phyloP scores from a whole-genome alignment of 92 coral and sea anemone genomes.

The Micromussa lordhowensis region DNA sequence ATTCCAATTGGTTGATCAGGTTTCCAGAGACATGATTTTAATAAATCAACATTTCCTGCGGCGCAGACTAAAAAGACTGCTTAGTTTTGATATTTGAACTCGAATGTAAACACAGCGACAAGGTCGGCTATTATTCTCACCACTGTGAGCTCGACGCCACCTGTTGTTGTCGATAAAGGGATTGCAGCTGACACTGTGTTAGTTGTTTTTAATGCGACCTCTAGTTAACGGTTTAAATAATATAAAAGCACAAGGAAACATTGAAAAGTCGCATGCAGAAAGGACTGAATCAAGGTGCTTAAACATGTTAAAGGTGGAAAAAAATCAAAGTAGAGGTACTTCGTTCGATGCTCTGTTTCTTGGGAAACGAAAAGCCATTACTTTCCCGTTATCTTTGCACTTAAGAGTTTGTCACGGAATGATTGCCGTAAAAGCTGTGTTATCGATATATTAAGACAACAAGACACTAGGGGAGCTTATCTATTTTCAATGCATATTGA shows the following conservation, averaged over 20 bases:
- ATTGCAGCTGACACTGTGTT: background rate
- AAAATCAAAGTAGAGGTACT: background rate
- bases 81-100: background rate
- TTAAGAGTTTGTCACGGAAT: background rate
- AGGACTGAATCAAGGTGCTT: background rate
- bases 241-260: background rate
- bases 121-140: too few species aligned
- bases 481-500: background rate
- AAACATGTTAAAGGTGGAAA: background rate
- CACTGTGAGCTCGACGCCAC: background rate
- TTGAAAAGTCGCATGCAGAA: background rate
- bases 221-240: background rate
- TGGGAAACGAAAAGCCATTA: background rate
- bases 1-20: background rate
- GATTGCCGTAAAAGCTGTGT: background rate
- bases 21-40: background rate
- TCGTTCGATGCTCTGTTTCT: background rate
- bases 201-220: background rate
- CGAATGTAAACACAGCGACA: background rate
- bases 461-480: background rate
- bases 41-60: background rate
- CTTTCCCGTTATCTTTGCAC: background rate
- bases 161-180: background rate
- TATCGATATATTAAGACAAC: background rate
- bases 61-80: background rate